Evolutionary conservation across 1,140 invertebrate species (phyloP).

Genomic region (Magallana gigas): DNA sequence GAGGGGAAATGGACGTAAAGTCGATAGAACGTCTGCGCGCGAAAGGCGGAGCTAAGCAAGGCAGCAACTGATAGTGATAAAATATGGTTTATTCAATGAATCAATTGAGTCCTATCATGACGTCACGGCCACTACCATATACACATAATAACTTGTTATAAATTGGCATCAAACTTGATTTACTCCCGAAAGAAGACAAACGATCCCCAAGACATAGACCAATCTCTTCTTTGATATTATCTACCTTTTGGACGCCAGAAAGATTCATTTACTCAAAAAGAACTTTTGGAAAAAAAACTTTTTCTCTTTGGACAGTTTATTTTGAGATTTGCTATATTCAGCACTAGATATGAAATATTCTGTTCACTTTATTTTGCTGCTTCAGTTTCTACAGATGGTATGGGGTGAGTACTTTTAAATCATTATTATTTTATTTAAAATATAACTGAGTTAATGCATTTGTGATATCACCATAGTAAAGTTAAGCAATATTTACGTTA

Average conservation of each 20-base stretch:
- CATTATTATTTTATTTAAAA: neutral
- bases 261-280: conserved; percentile 9
- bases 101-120: conserved; percentile 31
- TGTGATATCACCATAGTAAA: too few relatives aligned
- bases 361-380: conserved; percentile 1
- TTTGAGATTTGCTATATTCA: conserved; percentile 21
- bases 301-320: neutral
- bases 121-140: conserved; percentile 25
- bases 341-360: conserved; percentile 32
- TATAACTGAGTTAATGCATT: too few relatives aligned
- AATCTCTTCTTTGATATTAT: conserved; percentile 8
- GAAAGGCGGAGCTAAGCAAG: conserved; percentile 11
- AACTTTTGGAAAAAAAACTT: conserved; percentile 4
- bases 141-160: conserved; percentile 27
- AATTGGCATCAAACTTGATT: conserved; percentile 38
- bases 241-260: conserved; percentile 1
- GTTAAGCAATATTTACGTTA: too few relatives aligned
- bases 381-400: conserved; percentile 18
- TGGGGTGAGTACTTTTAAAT: neutral
- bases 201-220: neutral
- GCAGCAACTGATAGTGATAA: neutral
- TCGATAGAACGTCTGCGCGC: conserved; percentile 2
- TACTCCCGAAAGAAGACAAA: conserved; percentile 17
- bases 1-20: neutral
- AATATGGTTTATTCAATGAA: conserved; percentile 25